Percentiles rank a stretch among this genome's conserved stretches.
phyloP scores from a whole-genome alignment of 2,888 invertebrate species.

The Amiota mariae region DNA sequence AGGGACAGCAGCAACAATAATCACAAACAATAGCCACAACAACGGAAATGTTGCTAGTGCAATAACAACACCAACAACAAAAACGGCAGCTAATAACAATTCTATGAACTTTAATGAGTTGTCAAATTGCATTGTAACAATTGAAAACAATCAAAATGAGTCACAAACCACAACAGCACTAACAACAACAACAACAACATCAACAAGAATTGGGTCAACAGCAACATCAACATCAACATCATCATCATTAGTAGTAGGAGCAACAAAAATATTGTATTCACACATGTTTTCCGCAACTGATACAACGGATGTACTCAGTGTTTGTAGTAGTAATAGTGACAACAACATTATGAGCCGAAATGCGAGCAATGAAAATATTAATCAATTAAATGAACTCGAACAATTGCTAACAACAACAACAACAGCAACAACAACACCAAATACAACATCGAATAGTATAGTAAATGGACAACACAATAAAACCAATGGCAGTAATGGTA shows the following conservation, averaged over 20 bases:
- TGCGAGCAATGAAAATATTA: slow-evolving; percentile 53
- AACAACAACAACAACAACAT: slow-evolving; percentile 31
- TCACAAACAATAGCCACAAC: slow-evolving; percentile 37
- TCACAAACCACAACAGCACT: slow-evolving; percentile 37
- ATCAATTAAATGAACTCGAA: slow-evolving; percentile 67
- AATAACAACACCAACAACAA: slow-evolving; percentile 46
- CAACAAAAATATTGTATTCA: slow-evolving; percentile 24
- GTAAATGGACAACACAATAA: slow-evolving; percentile 28
- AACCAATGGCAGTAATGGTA: slow-evolving; percentile 31
- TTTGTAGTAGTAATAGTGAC: slow-evolving; percentile 40
- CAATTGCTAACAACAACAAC: slow-evolving; percentile 53
- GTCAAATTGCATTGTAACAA: slow-evolving; percentile 74
- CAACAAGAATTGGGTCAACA: slow-evolving; percentile 35
- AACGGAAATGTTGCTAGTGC: slow-evolving; percentile 28
- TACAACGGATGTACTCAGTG: slow-evolving; percentile 51
- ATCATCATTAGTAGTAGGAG: slow-evolving; percentile 34
- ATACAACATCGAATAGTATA: slow-evolving; percentile 25
- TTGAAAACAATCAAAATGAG: slow-evolving; percentile 69
- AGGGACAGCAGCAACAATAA: slow-evolving; percentile 28
- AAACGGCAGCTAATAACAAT: slow-evolving; percentile 65
- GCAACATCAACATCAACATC: slow-evolving; percentile 37
- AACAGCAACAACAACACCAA: slow-evolving; percentile 27
- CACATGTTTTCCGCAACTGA: slow-evolving; percentile 42
- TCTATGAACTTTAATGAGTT: slow-evolving; percentile 75
- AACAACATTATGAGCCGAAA: slow-evolving; percentile 33